Evolutionary conservation across 2,113 vertebrate genomes (phyloP).

Genomic region (Zosterops lateralis): DNA sequence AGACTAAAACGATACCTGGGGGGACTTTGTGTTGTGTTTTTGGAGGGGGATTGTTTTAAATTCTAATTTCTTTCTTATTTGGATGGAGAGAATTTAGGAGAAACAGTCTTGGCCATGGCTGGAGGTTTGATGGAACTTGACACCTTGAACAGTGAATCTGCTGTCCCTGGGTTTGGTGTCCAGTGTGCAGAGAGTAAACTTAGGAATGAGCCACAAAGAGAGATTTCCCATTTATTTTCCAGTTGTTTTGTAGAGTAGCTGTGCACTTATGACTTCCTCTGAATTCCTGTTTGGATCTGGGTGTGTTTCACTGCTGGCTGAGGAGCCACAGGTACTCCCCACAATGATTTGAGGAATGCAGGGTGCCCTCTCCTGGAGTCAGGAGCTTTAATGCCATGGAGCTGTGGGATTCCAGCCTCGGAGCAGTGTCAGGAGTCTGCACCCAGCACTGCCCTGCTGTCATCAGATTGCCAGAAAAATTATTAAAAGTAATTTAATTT

Average conservation of each 20-base stretch:
- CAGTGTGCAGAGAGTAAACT: background rate
- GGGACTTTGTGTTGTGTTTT: background rate
- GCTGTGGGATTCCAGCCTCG: rapidly evolving
- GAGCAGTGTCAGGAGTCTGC: background rate
- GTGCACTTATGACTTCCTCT: background rate
- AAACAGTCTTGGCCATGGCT: background rate
- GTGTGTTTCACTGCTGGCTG: background rate
- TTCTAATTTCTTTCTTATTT: background rate
- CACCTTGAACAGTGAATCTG: background rate
- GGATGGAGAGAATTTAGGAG: background rate
- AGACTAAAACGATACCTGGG: rapidly evolving
- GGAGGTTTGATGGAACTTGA: background rate
- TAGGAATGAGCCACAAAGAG: background rate
- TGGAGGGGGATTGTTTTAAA: background rate
- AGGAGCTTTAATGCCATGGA: background rate
- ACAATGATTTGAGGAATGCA: background rate
- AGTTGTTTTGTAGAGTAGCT: background rate
- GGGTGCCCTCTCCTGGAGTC: background rate
- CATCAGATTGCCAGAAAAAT: background rate
- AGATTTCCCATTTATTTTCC: background rate
- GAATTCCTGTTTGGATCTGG: background rate
- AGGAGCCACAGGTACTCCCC: background rate
- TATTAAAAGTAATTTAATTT: background rate
- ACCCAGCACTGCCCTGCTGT: background rate
- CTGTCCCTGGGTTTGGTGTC: background rate